Evolutionary conservation across 1,140 invertebrate genomes (phyloP).

Genomic region (Eupristina koningsbergeri): DNA sequence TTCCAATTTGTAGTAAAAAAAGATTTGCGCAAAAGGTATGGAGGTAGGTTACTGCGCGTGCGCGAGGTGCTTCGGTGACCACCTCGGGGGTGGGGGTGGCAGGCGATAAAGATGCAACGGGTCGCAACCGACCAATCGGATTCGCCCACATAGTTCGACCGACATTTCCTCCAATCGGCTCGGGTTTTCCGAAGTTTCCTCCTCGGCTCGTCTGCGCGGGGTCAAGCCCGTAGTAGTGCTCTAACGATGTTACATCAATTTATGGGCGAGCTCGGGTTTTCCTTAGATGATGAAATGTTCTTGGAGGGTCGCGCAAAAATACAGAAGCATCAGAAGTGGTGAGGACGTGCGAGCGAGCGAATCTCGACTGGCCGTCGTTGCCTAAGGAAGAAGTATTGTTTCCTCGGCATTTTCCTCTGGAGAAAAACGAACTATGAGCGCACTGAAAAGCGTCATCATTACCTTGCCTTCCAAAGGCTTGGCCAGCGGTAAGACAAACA

Average conservation of each 20-base stretch:
- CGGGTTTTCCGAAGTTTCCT: slow-evolving; percentile 11
- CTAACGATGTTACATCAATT: slow-evolving; percentile 32
- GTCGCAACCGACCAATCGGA: slow-evolving; percentile 25
- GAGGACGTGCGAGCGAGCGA: background rate
- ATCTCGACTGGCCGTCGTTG: background rate
- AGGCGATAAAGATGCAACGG: too few relatives aligned
- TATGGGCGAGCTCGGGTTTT: too few relatives aligned
- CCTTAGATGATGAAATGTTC: slow-evolving; percentile 30
- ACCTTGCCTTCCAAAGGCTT: slow-evolving; percentile 57
- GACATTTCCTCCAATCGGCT: slow-evolving; percentile 3
- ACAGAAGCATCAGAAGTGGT: slow-evolving; percentile 9
- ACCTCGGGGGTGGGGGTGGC: background rate
- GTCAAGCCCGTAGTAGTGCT: background rate
- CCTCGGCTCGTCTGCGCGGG: background rate
- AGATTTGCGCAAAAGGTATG: background rate
- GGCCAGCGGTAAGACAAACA: slow-evolving; percentile 51
- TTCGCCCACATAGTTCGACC: slow-evolving; percentile 36
- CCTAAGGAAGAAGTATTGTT: background rate
- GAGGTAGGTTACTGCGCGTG: too few relatives aligned
- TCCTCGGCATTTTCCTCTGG: background rate
- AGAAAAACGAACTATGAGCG: slow-evolving; percentile 66
- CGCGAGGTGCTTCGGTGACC: background rate
- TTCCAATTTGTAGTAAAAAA: background rate
- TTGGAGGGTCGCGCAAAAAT: slow-evolving; percentile 2
- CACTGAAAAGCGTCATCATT: slow-evolving; percentile 67